Evolutionary conservation across 1,140 invertebrate genomes (phyloP).

Genomic region (Apis dorsata): DNA sequence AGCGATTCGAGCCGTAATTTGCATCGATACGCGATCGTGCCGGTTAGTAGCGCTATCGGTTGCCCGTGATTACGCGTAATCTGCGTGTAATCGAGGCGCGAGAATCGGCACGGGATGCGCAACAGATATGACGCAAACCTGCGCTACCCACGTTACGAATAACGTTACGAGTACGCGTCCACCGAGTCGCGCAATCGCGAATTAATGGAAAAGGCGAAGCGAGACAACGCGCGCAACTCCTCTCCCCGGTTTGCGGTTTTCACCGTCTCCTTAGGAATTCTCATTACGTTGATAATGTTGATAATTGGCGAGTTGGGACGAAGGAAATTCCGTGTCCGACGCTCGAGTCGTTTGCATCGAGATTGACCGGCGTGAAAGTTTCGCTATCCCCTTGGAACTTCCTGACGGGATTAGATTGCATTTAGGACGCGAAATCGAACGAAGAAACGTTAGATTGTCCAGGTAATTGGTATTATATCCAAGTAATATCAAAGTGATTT

Average conservation of each 20-base stretch:
- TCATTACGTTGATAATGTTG: slow-evolving; percentile 16
- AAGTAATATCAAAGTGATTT: too few species aligned
- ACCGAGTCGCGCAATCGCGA: slow-evolving; percentile 29
- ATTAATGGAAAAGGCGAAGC: slow-evolving; percentile 23
- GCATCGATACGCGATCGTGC: slow-evolving; percentile 22
- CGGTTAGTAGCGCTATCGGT: slow-evolving; percentile 10
- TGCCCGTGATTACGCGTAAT: slow-evolving; percentile 54
- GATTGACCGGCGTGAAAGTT: neutral
- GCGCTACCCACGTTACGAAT: slow-evolving; percentile 20
- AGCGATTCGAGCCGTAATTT: neutral
- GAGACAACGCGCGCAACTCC: neutral
- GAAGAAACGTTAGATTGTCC: too few species aligned
- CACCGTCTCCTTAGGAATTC: slow-evolving; percentile 41
- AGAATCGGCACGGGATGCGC: slow-evolving; percentile 26
- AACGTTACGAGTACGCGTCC: slow-evolving; percentile 47
- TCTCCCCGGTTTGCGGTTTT: slow-evolving; percentile 37
- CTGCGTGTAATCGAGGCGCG: slow-evolving; percentile 50
- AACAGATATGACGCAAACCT: slow-evolving; percentile 17
- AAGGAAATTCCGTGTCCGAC: neutral
- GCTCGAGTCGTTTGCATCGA: neutral
- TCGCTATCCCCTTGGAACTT: neutral
- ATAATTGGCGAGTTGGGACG: neutral
- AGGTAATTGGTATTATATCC: too few species aligned
- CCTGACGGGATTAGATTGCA: neutral
- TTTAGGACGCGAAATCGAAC: too few species aligned